Conservation (phyloP, 2,113 vertebrate species). For the Zosterops japonicus region DNA sequence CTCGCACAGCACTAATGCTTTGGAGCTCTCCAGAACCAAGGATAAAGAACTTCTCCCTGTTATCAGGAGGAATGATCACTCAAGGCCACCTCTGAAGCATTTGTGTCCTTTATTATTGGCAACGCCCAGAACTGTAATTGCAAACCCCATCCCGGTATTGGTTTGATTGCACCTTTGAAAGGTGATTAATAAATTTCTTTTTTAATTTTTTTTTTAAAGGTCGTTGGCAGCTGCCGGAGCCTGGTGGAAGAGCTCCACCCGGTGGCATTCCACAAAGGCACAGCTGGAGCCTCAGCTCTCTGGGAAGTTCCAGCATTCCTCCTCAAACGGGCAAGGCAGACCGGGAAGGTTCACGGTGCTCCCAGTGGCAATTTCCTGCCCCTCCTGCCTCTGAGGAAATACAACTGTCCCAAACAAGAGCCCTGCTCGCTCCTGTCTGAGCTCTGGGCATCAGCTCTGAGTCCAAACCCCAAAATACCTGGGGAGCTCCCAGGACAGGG, state of each 20-base stretch:
- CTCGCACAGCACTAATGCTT: neutral
- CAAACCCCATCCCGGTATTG: neutral
- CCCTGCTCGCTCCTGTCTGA: neutral
- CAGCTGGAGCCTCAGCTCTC: neutral
- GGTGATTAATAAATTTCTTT: neutral
- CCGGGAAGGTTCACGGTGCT: rapidly evolving
- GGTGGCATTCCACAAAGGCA: neutral
- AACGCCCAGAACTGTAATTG: neutral
- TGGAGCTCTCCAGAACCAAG: neutral
- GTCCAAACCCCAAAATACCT: neutral
- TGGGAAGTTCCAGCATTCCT: neutral
- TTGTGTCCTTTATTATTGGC: neutral
- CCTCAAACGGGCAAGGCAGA: neutral
- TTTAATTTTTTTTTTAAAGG: no score
- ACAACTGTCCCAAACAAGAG: neutral
- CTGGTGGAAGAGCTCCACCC: conserved; percentile 48
- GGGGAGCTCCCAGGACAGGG: rapidly evolving
- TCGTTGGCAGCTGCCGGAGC: rapidly evolving
- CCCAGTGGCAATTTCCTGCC: neutral
- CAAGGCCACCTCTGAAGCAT: neutral
- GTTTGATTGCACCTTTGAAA: neutral
- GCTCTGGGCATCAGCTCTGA: neutral
- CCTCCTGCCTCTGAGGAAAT: neutral
- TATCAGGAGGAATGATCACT: neutral
- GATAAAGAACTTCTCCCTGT: neutral